Evolutionary conservation across 1,140 invertebrate species (phyloP).

Genomic region (Anthonomus grandis): DNA sequence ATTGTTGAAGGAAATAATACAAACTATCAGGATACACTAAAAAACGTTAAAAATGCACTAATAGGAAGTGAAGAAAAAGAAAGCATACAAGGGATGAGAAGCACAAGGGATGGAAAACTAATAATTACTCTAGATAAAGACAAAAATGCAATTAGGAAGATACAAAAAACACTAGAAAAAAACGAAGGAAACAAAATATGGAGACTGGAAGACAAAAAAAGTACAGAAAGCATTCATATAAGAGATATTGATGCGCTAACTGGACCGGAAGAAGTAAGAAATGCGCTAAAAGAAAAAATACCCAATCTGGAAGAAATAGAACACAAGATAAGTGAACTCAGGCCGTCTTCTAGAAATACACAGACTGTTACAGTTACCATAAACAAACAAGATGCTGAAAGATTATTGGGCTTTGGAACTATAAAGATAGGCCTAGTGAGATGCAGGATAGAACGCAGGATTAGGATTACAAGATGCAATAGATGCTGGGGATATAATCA

Average conservation of each 20-base stretch:
- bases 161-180: constrained; percentile 6
- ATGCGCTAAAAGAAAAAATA: neutral
- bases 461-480: constrained; percentile 2
- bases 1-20: neutral
- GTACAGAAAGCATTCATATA: neutral
- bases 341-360: neutral
- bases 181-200: neutral
- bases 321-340: constrained; percentile 7
- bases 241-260: constrained; percentile 4
- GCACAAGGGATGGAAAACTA: constrained; percentile 16
- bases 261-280: neutral
- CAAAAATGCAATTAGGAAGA: neutral
- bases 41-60: neutral
- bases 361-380: constrained; percentile 7
- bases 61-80: neutral
- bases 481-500: constrained; percentile 18
- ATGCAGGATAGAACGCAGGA: constrained; percentile 3
- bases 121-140: constrained; percentile 12
- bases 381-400: neutral
- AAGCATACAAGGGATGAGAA: neutral
- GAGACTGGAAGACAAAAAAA: neutral
- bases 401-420: neutral
- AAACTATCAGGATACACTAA: neutral
- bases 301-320: neutral
- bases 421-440: constrained; percentile 12